phyloP scores from a whole-genome alignment of 2,113 vertebrate genomes.

The Nansenia antarctica region DNA sequence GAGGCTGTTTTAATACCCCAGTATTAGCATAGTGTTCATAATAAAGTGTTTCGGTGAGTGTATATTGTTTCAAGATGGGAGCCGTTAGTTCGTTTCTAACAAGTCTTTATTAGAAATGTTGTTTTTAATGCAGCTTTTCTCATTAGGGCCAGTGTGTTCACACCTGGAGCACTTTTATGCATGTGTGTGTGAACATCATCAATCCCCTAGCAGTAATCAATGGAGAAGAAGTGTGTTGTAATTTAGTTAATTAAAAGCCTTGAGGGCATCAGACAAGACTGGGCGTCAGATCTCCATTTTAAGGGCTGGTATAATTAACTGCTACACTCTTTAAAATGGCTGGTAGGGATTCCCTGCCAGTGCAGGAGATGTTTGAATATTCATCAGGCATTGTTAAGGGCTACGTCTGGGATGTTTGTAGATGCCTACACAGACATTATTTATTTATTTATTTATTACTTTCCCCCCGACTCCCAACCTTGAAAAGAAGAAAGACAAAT shows the following conservation, averaged over 20 bases:
- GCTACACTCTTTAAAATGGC: constrained; percentile 68
- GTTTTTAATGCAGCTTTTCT: constrained; percentile 40
- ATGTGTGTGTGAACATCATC: constrained; percentile 58
- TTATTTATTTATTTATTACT: no score
- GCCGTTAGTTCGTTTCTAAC: no score
- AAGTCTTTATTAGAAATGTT: not conserved
- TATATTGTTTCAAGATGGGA: no score
- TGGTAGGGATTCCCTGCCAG: constrained; percentile 58
- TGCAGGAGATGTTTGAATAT: constrained; percentile 67
- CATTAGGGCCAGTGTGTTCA: constrained; percentile 49
- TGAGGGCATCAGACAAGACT: constrained; percentile 64
- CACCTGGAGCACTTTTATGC: constrained; percentile 45
- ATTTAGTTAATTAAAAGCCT: constrained; percentile 81
- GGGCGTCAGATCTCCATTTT: constrained; percentile 65
- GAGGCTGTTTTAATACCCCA: no score
- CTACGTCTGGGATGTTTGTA: constrained; percentile 53
- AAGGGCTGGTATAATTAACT: constrained; percentile 70
- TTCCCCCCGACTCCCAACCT: no score
- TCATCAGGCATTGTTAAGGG: constrained; percentile 74
- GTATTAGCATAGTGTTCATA: no score
- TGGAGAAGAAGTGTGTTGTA: constrained; percentile 67
- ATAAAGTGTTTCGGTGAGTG: not conserved
- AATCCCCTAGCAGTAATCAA: constrained; percentile 73
- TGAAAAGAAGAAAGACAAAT: no score
- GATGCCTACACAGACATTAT: constrained; percentile 55